Evolutionary conservation across 35 echinoderm and acorn worm genomes (phyloP).

Genomic region (Eucidaris tribuloides): DNA sequence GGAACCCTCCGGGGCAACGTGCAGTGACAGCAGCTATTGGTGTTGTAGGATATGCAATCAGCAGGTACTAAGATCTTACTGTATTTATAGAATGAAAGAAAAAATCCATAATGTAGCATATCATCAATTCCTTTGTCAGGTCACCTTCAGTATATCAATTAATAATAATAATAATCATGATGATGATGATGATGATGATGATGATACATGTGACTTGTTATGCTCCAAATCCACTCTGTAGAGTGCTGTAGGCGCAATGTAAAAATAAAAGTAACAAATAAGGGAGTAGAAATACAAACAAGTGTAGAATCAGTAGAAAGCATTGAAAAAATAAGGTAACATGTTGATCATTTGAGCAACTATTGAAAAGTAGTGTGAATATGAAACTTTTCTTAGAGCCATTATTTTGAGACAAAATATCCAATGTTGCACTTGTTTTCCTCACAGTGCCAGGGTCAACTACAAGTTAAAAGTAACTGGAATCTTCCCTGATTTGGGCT

Average conservation of each 20-base stretch:
- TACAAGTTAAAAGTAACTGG: conserved; percentile 47
- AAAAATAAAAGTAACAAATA: too few relatives aligned
- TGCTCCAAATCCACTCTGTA: too few relatives aligned
- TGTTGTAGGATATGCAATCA: conserved; percentile 46
- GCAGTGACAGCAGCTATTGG: conserved; percentile 6
- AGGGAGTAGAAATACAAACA: too few relatives aligned
- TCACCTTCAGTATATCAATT: too few relatives aligned
- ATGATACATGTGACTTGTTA: too few relatives aligned
- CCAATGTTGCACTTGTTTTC: neutral
- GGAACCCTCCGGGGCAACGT: conserved; percentile 27
- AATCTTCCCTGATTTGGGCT: conserved; percentile 44
- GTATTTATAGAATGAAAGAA: too few relatives aligned
- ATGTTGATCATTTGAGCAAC: neutral
- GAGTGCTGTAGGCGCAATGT: too few relatives aligned
- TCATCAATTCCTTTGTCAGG: neutral
- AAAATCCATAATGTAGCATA: too few relatives aligned
- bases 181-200: too few relatives aligned
- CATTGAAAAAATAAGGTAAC: neutral
- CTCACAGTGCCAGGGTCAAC: conserved; percentile 49
- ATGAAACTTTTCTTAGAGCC: neutral
- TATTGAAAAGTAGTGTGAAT: neutral
- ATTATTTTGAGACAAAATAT: neutral
- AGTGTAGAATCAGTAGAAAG: too few relatives aligned
- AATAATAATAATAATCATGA: neutral
- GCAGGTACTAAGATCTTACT: too few relatives aligned